Percentiles rank a stretch among this genome's conserved stretches.
Conservation (phyloP, 2,797 vertebrate genomes). For the Carduelis carduelis region DNA sequence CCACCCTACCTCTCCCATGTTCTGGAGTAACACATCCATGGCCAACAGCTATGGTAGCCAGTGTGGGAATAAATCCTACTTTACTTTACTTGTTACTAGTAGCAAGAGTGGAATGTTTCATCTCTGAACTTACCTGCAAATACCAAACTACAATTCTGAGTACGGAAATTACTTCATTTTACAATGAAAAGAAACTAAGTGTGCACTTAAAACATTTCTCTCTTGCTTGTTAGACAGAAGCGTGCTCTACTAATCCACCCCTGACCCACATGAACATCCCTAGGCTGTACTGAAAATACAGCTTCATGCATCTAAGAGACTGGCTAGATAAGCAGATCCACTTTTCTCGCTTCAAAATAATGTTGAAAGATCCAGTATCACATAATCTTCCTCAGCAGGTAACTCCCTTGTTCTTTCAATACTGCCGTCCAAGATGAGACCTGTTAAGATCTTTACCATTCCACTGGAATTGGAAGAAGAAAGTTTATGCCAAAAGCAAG, state of each 20-base stretch:
- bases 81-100: background rate
- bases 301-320: background rate
- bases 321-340: background rate
- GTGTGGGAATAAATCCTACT: background rate
- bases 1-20: background rate
- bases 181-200: background rate
- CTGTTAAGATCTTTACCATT: background rate
- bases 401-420: background rate
- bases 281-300: background rate
- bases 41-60: background rate
- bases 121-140: background rate
- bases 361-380: background rate
- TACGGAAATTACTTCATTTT: background rate
- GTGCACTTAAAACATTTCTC: background rate
- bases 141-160: background rate
- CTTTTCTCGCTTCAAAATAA: background rate
- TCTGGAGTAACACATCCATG: background rate
- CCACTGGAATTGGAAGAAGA: background rate
- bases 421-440: background rate
- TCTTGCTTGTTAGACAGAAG: background rate
- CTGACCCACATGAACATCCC: background rate
- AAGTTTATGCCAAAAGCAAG: background rate
- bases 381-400: background rate
- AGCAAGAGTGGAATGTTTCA: background rate
- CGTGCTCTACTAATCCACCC: background rate